phyloP scores from a whole-genome alignment of 2,888 invertebrate species.

The Perizoma flavofasciatum region DNA sequence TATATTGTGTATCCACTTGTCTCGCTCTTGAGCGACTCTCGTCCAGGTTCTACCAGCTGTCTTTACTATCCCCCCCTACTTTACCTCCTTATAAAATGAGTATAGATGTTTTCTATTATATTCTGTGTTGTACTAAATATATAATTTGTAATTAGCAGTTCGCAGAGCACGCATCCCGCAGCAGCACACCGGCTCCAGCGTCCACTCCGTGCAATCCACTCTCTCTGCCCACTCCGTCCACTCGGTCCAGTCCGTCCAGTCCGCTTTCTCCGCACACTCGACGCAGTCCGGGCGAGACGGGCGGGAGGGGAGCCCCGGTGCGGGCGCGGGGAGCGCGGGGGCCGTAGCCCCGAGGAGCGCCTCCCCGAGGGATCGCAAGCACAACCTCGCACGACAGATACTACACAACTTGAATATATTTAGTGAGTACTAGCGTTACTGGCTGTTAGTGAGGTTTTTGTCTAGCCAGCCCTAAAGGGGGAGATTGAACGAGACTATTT shows the following conservation, averaged over 20 bases:
- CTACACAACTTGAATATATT: slow-evolving; percentile 93
- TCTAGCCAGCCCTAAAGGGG: too few relatives aligned
- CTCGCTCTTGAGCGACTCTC: too few relatives aligned
- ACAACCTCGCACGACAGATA: slow-evolving; percentile 88
- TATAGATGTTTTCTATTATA: too few relatives aligned
- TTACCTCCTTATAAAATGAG: too few relatives aligned
- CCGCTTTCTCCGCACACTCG: slow-evolving; percentile 50
- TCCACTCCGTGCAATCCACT: slow-evolving; percentile 64
- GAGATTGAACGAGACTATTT: too few relatives aligned
- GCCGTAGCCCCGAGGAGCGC: slow-evolving; percentile 51
- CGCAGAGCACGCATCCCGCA: slow-evolving; percentile 68
- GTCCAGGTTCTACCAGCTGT: too few relatives aligned
- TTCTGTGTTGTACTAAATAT: too few relatives aligned
- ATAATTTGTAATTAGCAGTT: slow-evolving; percentile 37
- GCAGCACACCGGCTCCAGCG: slow-evolving; percentile 76
- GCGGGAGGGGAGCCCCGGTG: slow-evolving; percentile 4
- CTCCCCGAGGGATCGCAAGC: slow-evolving; percentile 67
- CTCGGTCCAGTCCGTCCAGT: slow-evolving; percentile 65
- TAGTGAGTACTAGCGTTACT: slow-evolving; percentile 67
- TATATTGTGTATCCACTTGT: too few relatives aligned
- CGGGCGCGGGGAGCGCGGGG: slow-evolving; percentile 23
- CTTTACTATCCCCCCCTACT: too few relatives aligned
- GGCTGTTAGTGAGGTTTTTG: neutral
- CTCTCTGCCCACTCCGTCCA: slow-evolving; percentile 49
- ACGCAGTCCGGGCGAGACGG: slow-evolving; percentile 33